A percentile compares a stretch with the other conserved stretches of the same genome.
These are phyloP conservation scores for Anthopleura xanthogrammica DNA, from an alignment of 92 coral and sea anemone genomes.

Conservation along the genomic window DNA sequence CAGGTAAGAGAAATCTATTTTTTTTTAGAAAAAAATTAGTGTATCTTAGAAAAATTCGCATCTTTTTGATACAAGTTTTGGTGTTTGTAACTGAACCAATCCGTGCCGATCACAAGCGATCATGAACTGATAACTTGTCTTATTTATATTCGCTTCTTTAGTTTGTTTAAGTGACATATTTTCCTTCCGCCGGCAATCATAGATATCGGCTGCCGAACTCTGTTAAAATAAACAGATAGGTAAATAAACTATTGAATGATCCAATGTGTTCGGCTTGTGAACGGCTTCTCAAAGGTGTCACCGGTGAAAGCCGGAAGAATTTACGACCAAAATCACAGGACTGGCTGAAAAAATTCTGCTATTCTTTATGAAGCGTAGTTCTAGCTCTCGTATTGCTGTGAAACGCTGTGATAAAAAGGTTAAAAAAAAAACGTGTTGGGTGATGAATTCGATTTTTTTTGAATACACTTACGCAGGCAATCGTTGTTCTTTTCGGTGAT, in stretches of 20 bases:
- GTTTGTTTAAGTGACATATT: not conserved
- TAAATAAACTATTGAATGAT: not conserved
- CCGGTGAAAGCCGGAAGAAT: not conserved
- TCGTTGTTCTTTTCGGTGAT: not conserved
- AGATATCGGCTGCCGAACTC: not conserved
- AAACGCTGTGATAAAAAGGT: not conserved
- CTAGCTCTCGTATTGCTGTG: not conserved
- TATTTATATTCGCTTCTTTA: not conserved
- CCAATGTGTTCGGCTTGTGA: no score
- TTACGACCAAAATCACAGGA: not conserved
- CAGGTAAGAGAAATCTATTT: slow-evolving; percentile 41
- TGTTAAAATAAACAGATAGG: not conserved
- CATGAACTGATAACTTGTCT: not conserved
- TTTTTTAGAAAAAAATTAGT: not conserved
- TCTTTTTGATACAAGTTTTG: not conserved
- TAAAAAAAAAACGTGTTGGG: not conserved
- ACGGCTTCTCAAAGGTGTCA: no score
- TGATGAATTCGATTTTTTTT: not conserved
- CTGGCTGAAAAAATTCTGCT: not conserved
- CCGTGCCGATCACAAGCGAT: not conserved
- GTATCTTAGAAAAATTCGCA: not conserved
- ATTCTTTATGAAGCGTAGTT: not conserved
- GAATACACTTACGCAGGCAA: not conserved
- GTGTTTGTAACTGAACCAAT: not conserved
- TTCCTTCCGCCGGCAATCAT: not conserved